Evolutionary conservation across 2,113 vertebrate species (phyloP), one percentile per base, ranked within the genome.

Genomic region (Oncorhynchus keta): DNA sequence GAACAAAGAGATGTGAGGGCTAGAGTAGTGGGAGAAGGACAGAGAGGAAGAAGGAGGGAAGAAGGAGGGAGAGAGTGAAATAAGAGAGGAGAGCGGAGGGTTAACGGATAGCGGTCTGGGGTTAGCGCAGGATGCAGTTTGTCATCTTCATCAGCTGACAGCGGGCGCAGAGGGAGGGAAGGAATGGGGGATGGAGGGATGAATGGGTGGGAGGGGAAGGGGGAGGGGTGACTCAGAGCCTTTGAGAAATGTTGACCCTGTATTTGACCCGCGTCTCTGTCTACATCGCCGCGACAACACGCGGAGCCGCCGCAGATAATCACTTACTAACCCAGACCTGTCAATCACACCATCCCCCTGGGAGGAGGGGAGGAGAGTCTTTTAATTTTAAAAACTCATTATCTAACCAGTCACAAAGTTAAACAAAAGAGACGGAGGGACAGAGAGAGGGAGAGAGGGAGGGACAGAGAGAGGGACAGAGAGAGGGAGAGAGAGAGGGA

Each of bases 251-350:
- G 82, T 82, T 91, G 90, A 91, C 92, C 92, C 91, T 87, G 88
- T 91, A 90, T 91, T 91, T 92, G 91, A 93, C 92, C 91, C 82
- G 86, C 77, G 87, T 88, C 90, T 89, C 86, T 82, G 78, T 85
- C 85, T 89, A 89, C 92, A 92, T 90, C 70, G 77, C 90, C 79
- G 87, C 79, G 88, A 83, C 86, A 84, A 90, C 88, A 90, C 88
- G 84, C 86, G 69, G 84, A 89, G 90, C 90, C 85, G 84, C 90
- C 83, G 83, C 88, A 88, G 92, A 91, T 93, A 92, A 93, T 93
- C 92, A 90, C 92, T 92, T 91, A 91, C 91, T 91, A 91, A 92
- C 90, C 92, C 88, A 90, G 91, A 91, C 90, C 90, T 90, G 90
- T 90, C 90, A 92, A 90, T 92, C 88, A 91, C 83, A 85, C 78